These are phyloP conservation scores for Orthosia cruda DNA, from an alignment of 2,888 invertebrate genomes.

Conservation along the genomic window DNA sequence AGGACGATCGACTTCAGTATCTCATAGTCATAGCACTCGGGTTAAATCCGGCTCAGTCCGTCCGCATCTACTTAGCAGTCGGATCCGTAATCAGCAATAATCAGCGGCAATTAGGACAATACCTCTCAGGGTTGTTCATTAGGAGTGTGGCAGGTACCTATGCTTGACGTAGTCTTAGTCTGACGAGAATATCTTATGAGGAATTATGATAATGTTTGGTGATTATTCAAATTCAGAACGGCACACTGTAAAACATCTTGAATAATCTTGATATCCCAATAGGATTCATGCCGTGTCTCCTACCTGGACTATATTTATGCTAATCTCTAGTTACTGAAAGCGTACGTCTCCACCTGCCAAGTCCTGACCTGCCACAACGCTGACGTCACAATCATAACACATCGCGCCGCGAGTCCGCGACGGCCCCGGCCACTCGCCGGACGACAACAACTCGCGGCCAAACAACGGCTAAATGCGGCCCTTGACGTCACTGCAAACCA, in stretches of 20 bases:
- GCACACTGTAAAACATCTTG: too few relatives aligned
- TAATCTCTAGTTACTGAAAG: neutral
- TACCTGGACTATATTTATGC: neutral
- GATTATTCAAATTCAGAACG: neutral
- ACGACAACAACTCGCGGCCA: slow-evolving; percentile 7
- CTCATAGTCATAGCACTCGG: neutral
- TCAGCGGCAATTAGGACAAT: slow-evolving; percentile 32
- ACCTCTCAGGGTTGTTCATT: slow-evolving; percentile 28
- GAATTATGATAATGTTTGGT: neutral
- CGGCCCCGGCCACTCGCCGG: neutral
- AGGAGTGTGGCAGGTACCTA: slow-evolving; percentile 3
- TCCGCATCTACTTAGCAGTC: slow-evolving; percentile 5
- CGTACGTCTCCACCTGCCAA: neutral
- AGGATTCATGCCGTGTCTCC: neutral
- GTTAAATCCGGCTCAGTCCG: slow-evolving; percentile 4
- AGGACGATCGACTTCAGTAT: too few relatives aligned
- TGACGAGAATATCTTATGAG: slow-evolving; percentile 12
- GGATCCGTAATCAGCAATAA: slow-evolving; percentile 17
- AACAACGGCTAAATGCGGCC: slow-evolving; percentile 17
- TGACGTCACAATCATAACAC: slow-evolving; percentile 13
- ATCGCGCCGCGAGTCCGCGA: slow-evolving; percentile 3
- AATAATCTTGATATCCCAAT: neutral
- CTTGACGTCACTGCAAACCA: slow-evolving; percentile 26
- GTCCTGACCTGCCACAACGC: slow-evolving; percentile 37
- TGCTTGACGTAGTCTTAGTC: neutral